phyloP scores from a whole-genome alignment of 2,888 invertebrate species.

The Metopia argyrocephala region DNA sequence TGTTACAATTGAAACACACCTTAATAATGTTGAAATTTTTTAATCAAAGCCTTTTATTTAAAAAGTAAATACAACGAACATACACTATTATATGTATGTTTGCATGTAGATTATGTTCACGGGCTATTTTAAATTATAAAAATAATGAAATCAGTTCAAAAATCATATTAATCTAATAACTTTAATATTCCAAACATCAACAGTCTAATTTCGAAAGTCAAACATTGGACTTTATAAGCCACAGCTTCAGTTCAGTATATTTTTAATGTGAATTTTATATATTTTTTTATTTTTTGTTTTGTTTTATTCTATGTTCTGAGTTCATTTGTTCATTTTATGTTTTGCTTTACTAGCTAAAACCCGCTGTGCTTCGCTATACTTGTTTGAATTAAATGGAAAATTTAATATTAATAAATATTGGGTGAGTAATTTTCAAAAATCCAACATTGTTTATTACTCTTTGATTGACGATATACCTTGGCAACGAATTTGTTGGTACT shows the following conservation, averaged over 20 bases:
- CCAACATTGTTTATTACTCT: too few relatives aligned
- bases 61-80: neutral
- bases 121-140: neutral
- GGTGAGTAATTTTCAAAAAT: too few relatives aligned
- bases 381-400: too few relatives aligned
- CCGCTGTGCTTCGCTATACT: too few relatives aligned
- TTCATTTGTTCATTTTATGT: too few relatives aligned
- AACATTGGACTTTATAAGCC: slow-evolving; percentile 37
- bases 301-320: too few relatives aligned
- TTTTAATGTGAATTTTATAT: neutral
- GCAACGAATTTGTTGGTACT: too few relatives aligned
- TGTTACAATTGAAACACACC: slow-evolving; percentile 11
- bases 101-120: neutral
- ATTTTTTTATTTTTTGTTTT: neutral
- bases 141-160: neutral
- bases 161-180: slow-evolving; percentile 12
- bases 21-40: neutral
- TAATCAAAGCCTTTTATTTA: neutral
- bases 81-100: neutral
- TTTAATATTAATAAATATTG: too few relatives aligned
- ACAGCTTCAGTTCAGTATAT: neutral
- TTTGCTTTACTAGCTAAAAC: too few relatives aligned
- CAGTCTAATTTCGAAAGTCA: neutral
- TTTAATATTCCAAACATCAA: slow-evolving; percentile 8
- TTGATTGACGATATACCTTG: too few relatives aligned